These are phyloP conservation scores for Nothobranchius furzeri DNA, from an alignment of 2,113 vertebrate genomes.

Conservation along the genomic window DNA sequence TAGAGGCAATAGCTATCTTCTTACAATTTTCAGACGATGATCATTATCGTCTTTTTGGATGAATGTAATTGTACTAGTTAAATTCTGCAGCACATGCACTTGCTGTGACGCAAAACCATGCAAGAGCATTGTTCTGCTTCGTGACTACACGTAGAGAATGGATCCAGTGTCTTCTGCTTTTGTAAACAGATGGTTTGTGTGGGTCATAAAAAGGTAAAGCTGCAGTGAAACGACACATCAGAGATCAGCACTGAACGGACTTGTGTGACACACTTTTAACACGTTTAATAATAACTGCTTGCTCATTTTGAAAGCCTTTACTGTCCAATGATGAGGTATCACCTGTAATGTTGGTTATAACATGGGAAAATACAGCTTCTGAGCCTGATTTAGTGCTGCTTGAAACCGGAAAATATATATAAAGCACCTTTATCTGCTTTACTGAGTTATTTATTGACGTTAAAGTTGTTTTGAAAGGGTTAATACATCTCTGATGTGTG, in stretches of 20 bases:
- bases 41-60: conserved; percentile 70
- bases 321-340: too few relatives aligned
- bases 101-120: conserved; percentile 42
- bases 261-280: neutral
- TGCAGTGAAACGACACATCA: conserved; percentile 5
- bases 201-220: conserved; percentile 44
- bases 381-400: too few relatives aligned
- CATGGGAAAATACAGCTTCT: too few relatives aligned
- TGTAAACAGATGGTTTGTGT: conserved; percentile 28
- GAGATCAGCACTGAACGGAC: neutral
- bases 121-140: conserved; percentile 43
- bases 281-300: conserved; percentile 9
- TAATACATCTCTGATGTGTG: too few relatives aligned
- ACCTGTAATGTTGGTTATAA: too few relatives aligned
- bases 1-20: conserved; percentile 62
- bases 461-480: too few relatives aligned
- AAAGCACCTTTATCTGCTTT: too few relatives aligned
- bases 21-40: conserved; percentile 60
- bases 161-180: conserved; percentile 22
- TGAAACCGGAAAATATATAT: too few relatives aligned
- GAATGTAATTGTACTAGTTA: conserved; percentile 64
- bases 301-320: neutral
- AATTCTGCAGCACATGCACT: conserved; percentile 56
- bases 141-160: conserved; percentile 30
- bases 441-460: too few relatives aligned